These are phyloP conservation scores for Labrus mixtus DNA, from an alignment of 2,113 vertebrate species.

Conservation along the genomic window DNA sequence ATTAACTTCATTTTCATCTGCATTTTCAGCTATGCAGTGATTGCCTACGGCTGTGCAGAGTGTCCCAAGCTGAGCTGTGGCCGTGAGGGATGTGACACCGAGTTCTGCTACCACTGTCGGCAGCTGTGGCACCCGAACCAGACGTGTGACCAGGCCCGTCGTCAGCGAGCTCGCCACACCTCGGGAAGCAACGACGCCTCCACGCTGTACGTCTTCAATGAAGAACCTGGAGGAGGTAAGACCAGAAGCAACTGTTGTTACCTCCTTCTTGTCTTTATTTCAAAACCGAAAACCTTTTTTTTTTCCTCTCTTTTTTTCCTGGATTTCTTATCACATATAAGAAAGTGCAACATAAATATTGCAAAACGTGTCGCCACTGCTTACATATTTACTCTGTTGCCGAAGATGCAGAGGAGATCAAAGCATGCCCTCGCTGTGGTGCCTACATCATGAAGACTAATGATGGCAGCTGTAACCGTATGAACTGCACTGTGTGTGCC, in stretches of 20 bases:
- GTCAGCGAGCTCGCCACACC: constrained; percentile 83
- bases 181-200: constrained; percentile 75
- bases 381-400: constrained; percentile 11
- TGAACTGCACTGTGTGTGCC: constrained; percentile 91
- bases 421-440: constrained; percentile 90
- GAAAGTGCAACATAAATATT: not conserved
- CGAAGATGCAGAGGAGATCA: constrained; percentile 87
- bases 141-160: constrained; percentile 86
- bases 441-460: constrained; percentile 93
- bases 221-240: constrained; percentile 84
- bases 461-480: constrained; percentile 91
- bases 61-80: constrained; percentile 89
- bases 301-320: not conserved
- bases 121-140: constrained; percentile 90
- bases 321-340: not conserved
- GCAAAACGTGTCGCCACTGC: not conserved
- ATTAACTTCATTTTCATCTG: not conserved
- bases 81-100: constrained; percentile 86
- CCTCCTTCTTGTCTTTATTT: not conserved
- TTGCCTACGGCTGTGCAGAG: constrained; percentile 88
- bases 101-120: constrained; percentile 92
- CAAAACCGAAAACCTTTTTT: not conserved
- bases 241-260: too few relatives aligned
- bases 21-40: constrained; percentile 87
- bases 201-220: constrained; percentile 80